phyloP scores from a whole-genome alignment of 92 coral and sea anemone species.

The Zoanthus gigantus region DNA sequence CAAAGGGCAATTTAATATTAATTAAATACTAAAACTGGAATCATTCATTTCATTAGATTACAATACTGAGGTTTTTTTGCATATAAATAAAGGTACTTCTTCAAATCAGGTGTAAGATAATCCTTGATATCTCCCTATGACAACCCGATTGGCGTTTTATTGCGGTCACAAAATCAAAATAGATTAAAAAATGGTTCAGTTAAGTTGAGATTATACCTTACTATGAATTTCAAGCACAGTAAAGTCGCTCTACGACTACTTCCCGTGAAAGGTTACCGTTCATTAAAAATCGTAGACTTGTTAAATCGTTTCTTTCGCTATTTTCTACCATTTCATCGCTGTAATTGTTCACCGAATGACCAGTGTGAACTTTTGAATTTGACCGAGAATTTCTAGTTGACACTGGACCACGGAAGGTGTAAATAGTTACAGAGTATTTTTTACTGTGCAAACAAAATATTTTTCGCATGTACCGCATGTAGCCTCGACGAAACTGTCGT shows the following conservation, averaged over 20 bases:
- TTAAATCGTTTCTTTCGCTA: not conserved
- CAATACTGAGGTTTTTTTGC: too few species aligned
- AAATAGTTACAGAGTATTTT: not conserved
- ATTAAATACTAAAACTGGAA: too few species aligned
- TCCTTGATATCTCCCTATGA: too few species aligned
- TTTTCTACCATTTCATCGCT: constrained; percentile 18
- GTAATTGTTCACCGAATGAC: not conserved
- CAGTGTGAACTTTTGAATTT: constrained; percentile 8
- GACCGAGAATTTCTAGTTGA: not conserved
- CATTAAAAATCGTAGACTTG: constrained; percentile 1
- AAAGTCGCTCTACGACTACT: not conserved
- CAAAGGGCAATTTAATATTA: too few species aligned
- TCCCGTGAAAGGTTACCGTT: not conserved
- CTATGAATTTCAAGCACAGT: constrained; percentile 10
- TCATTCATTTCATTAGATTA: too few species aligned
- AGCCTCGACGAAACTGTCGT: constrained; percentile 84
- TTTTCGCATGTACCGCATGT: constrained; percentile 40
- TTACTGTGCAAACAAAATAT: constrained; percentile 23
- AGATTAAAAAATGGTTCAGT: too few species aligned
- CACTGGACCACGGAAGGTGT: constrained; percentile 2
- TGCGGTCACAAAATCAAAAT: too few species aligned
- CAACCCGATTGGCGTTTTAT: too few species aligned
- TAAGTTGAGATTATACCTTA: not conserved
- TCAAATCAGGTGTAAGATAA: too few species aligned
- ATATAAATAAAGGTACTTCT: too few species aligned